Evolutionary conservation across 2,113 vertebrate species (phyloP), one percentile per base, ranked within the genome.

Genomic region (mouse (Mus musculus)): DNA sequence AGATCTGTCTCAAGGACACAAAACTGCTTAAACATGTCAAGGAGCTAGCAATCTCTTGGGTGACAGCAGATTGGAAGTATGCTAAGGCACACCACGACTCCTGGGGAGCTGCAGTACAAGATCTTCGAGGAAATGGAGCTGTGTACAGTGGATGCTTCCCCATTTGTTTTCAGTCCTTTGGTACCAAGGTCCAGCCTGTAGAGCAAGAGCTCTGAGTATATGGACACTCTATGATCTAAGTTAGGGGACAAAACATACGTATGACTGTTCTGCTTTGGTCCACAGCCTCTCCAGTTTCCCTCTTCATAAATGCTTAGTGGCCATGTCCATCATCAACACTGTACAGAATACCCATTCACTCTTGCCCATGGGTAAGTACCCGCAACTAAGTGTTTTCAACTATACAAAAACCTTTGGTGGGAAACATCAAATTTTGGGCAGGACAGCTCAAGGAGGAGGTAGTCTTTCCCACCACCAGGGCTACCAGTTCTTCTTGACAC

Each of bases 21-120:
- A 46, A 85, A 73, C 56, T 33, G 14, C 33, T 46, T 82, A 72
- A 42, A 72, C 9, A 87, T 30, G 20, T n/a, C 7, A 76, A 59
- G 19, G 17, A 86, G 11, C 20, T n/a, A 63, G 30, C 0, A 0
- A 11, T 26, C 33, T 67, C 3, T 56, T 33, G 28, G 22, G 63
- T 28, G 39, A 73, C 71, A 65, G 12, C 5, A 42, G 56, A 75
- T 13, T 67, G 26, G 65, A 67, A 13, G 28, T 33, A 67, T 67
- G 26, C 28, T 13, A 67, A 67, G 28, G 65, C 65, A 67, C 12
- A 67, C 65, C 28, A 67, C 28, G 65, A 26, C n/a, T 54, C 22
- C 0, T 33, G 1, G 0, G 22, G 28, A 33, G 26, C 33, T 39
- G 4, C 9, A 22, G 36, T 24, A 36, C 11, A n/a, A 42, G 63